A percentile compares a stretch with the other conserved stretches of the same genome.
phyloP scores from a whole-genome alignment of 2,797 vertebrate species.

The Ptychobarbus kaznakovi region DNA sequence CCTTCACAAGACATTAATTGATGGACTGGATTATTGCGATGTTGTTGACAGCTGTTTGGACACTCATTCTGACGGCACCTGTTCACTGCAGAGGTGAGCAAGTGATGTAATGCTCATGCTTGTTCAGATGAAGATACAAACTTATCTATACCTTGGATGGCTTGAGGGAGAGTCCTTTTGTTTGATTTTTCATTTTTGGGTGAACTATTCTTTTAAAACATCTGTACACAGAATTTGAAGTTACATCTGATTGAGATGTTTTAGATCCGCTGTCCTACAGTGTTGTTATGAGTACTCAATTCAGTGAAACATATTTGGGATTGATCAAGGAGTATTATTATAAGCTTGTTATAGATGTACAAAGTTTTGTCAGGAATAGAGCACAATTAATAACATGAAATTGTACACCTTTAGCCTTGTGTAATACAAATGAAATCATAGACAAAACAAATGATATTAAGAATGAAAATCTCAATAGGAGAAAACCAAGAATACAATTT shows the following conservation, averaged over 20 bases:
- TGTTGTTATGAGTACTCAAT: neutral
- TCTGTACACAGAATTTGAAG: neutral
- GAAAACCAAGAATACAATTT: slow-evolving; percentile 4
- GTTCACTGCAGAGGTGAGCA: too few species aligned
- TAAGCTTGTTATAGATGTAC: neutral
- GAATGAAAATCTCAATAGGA: slow-evolving; percentile 11
- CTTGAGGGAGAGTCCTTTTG: neutral
- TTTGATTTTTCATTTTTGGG: neutral
- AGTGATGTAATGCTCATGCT: too few species aligned
- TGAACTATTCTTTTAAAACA: neutral
- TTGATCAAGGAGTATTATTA: neutral
- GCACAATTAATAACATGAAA: neutral
- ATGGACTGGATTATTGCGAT: too few species aligned
- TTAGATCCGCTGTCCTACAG: neutral
- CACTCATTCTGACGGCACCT: too few species aligned
- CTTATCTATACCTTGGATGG: neutral
- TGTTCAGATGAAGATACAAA: too few species aligned
- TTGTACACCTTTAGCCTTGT: slow-evolving; percentile 10
- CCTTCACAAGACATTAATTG: too few species aligned
- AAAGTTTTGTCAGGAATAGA: neutral
- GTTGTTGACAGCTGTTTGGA: too few species aligned
- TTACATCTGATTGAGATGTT: neutral
- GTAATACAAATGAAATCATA: neutral
- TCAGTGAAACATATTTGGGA: neutral
- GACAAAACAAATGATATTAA: slow-evolving; percentile 10